These are phyloP conservation scores for Zingel zingel DNA, from an alignment of 2,113 vertebrate species.

Conservation along the genomic window DNA sequence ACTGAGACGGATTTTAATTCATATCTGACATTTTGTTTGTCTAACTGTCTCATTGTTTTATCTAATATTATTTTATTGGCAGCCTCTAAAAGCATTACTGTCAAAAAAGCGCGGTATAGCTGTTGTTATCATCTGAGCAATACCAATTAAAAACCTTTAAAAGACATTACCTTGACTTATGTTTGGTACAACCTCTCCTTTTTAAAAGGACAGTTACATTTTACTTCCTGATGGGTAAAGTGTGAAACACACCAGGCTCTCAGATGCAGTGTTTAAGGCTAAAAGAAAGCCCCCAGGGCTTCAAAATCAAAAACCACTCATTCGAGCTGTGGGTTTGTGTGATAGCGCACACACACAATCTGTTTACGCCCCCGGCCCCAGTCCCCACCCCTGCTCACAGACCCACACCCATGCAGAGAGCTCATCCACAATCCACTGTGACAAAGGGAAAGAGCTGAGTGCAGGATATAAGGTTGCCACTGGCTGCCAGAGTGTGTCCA, in stretches of 20 bases:
- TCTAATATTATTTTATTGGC: background rate
- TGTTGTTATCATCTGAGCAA: background rate
- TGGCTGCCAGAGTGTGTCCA: slow-evolving; percentile 76
- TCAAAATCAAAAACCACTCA: slow-evolving; percentile 33
- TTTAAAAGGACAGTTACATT: slow-evolving; percentile 6
- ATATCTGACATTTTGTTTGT: background rate
- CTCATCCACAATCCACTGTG: slow-evolving; percentile 77
- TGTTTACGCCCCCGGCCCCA: slow-evolving; percentile 66
- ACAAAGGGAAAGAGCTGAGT: slow-evolving; percentile 86
- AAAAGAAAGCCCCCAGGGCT: slow-evolving; percentile 13
- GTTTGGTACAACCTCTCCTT: background rate
- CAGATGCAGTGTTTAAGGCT: slow-evolving; percentile 15
- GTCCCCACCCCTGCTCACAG: slow-evolving; percentile 55
- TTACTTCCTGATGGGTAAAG: background rate
- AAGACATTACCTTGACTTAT: background rate
- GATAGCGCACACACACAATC: slow-evolving; percentile 42
- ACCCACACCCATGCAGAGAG: slow-evolving; percentile 62
- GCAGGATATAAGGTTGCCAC: slow-evolving; percentile 74
- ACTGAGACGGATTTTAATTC: background rate
- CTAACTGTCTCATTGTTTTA: background rate
- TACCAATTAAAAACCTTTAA: background rate
- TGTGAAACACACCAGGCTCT: background rate
- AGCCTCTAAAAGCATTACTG: background rate
- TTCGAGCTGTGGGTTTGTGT: slow-evolving; percentile 13
- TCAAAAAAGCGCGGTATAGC: background rate